Evolutionary conservation across 2,888 invertebrate species (phyloP).

Genomic region (Anagyrus pseudococci): DNA sequence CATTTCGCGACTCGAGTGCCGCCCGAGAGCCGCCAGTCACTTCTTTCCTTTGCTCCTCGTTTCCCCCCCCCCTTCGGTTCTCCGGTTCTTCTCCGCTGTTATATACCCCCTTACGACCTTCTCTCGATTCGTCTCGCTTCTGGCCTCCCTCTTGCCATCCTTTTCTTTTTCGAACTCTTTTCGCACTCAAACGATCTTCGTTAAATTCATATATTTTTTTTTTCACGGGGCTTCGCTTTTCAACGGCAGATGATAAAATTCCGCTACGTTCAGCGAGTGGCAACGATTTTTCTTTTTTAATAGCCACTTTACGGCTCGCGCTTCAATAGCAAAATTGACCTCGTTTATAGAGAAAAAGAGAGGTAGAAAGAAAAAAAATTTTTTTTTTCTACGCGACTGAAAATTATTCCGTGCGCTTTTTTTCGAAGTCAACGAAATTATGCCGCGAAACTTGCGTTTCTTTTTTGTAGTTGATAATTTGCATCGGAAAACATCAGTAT

Average conservation of each 20-base stretch:
- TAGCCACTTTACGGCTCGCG: too few relatives aligned
- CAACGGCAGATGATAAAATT: conserved; percentile 17
- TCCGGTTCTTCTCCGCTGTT: neutral
- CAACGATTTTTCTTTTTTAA: conserved; percentile 24
- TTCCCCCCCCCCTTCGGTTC: conserved; percentile 3
- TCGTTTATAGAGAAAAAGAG: neutral
- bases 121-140: neutral
- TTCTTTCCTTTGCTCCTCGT: conserved; percentile 14
- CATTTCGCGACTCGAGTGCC: conserved; percentile 40
- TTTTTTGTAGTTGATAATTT: too few relatives aligned
- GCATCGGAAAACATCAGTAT: too few relatives aligned
- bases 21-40: conserved; percentile 16
- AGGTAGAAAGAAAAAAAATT: too few relatives aligned
- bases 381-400: too few relatives aligned
- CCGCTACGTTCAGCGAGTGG: conserved; percentile 21
- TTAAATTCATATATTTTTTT: conserved; percentile 18
- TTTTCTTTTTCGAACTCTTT: neutral
- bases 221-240: conserved; percentile 2
- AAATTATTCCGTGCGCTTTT: too few relatives aligned
- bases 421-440: too few relatives aligned
- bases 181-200: conserved; percentile 27
- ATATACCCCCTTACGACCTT: neutral
- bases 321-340: conserved; percentile 5
- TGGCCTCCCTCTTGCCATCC: neutral
- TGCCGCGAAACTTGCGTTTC: too few relatives aligned